phyloP scores from a whole-genome alignment of 1,140 invertebrate genomes.

The Cyclargus thomasi region DNA sequence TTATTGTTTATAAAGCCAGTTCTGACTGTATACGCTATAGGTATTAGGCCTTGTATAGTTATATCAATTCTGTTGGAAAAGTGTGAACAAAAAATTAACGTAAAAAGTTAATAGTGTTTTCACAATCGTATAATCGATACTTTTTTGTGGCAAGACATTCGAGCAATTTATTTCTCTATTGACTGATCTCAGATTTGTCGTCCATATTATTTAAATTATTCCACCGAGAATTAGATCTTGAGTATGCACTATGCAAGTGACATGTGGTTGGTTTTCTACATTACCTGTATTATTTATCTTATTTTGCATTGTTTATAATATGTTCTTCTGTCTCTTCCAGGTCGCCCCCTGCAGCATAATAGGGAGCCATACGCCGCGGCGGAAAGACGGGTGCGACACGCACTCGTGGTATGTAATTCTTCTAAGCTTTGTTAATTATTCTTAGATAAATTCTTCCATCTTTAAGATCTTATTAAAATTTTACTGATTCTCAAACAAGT shows the following conservation, averaged over 20 bases:
- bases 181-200: background rate
- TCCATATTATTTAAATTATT: background rate
- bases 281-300: background rate
- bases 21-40: too few species aligned
- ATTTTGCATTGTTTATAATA: constrained; percentile 18
- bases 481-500: too few species aligned
- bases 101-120: background rate
- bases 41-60: too few species aligned
- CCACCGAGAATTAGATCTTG: background rate
- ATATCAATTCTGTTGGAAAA: too few species aligned
- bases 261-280: background rate
- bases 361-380: constrained; percentile 72
- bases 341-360: constrained; percentile 72
- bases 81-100: too few species aligned
- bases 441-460: too few species aligned
- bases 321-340: constrained; percentile 47
- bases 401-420: constrained; percentile 67
- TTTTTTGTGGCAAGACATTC: background rate
- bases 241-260: background rate
- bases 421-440: too few species aligned
- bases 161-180: background rate
- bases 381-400: constrained; percentile 73
- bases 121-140: background rate
- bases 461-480: too few species aligned
- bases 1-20: too few species aligned